Conservation (phyloP, 2,797 vertebrate species). For the Scleropages formosus region DNA sequence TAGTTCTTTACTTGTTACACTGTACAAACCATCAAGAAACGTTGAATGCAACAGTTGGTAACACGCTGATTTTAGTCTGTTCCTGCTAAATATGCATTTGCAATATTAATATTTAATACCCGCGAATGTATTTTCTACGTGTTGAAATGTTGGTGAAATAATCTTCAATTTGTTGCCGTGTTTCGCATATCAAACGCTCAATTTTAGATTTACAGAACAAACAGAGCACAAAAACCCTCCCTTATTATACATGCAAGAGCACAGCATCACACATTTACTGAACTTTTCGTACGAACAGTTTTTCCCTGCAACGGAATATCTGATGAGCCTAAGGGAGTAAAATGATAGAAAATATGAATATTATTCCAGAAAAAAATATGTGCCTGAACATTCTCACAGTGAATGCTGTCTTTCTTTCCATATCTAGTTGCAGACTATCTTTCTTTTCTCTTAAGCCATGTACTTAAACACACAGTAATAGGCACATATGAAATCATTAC, state of each 20-base stretch:
- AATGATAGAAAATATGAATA: slow-evolving; percentile 9
- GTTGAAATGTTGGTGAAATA: neutral
- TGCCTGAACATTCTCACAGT: slow-evolving; percentile 16
- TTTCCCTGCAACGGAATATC: slow-evolving; percentile 1
- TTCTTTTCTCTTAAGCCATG: slow-evolving; percentile 15
- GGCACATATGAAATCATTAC: slow-evolving; percentile 20
- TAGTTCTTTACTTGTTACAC: neutral
- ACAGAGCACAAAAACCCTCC: neutral
- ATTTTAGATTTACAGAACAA: neutral
- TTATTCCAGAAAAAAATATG: neutral
- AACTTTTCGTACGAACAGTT: neutral
- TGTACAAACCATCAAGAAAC: neutral
- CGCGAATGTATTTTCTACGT: neutral
- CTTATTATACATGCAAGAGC: neutral
- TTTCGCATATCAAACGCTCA: neutral
- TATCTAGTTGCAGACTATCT: slow-evolving; percentile 11
- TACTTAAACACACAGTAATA: slow-evolving; percentile 14
- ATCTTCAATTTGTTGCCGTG: neutral
- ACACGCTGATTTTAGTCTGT: neutral
- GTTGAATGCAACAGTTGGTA: slow-evolving; percentile 21
- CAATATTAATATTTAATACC: neutral
- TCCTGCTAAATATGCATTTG: neutral
- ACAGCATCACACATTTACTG: neutral
- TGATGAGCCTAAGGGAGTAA: slow-evolving; percentile 11
- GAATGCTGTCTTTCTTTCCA: neutral